Base-by-base conservation (phyloP, 2,797 vertebrate genomes). In the Enteromius radiatus region DNA sequence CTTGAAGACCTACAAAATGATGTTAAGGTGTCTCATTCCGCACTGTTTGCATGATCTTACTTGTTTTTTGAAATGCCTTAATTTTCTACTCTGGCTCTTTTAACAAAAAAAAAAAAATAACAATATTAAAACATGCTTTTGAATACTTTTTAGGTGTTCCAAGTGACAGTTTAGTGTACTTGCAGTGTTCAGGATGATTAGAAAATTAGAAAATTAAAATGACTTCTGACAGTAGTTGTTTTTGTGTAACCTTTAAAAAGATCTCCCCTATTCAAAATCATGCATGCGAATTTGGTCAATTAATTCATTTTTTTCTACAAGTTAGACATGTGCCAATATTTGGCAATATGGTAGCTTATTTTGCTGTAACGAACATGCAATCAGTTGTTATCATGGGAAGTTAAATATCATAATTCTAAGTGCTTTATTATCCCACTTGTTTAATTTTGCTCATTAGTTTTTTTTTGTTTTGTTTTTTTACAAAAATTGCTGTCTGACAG, bases 1-100 rank as follows among this genome's bases (percentile, higher is more conserved):
- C 91, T 92, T 80, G 94, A 95, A 86, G 94, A 95, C 86, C 92
- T 92, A 10, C 88, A 94, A 88, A 91, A 91, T 84, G 93, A 95
- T 87, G 92, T 92, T 82, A 95, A 96, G 95, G 94, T 96, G 94
- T 91, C 90, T 93, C 31, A 85, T 91, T 87, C 45, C 65, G 52
- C 77, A 52, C 76, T 38, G n/a, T 80, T 59, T 31, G 17, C 81
- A 71, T 65, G 43, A 80, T 79, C 17, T 45, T 28, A 56, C 75
- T 76, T 84, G 23, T 82, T 67, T 75, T 68, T 45, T 7, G 31
- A 52, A 31, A 76, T 70, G 61, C n/a, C n/a, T n/a, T n/a, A n/a
- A n/a, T n/a, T n/a, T n/a, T n/a, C 43, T 12, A 47, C 11, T 64
- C 11, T 33, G 6, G 19, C 28, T 47, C 52, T 21, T 63, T 33